phyloP scores from a whole-genome alignment of 2,888 invertebrate genomes.

The Ophonus ardosiacus region DNA sequence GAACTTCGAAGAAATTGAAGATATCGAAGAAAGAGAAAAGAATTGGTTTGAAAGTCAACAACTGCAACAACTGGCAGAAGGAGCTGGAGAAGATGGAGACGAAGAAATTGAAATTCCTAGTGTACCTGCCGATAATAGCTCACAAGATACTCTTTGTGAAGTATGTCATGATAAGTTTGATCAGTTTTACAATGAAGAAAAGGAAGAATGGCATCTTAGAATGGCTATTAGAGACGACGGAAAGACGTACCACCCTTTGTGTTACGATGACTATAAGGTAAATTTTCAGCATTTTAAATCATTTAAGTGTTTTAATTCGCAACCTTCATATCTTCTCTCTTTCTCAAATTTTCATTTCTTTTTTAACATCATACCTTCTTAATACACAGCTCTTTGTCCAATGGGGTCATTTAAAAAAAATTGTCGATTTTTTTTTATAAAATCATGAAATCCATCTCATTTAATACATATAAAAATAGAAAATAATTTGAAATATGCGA shows the following conservation, averaged over 20 bases:
- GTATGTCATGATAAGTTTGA: slow-evolving; percentile 96
- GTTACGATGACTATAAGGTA: slow-evolving; percentile 92
- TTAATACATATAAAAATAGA: no score
- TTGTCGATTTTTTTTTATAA: no score
- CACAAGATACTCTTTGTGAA: slow-evolving; percentile 85
- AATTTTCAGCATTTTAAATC: slow-evolving; percentile 71
- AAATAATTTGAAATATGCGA: no score
- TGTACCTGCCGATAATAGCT: slow-evolving; percentile 83
- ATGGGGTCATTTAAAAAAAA: no score
- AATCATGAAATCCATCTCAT: no score
- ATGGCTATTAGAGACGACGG: slow-evolving; percentile 88
- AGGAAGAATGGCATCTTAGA: slow-evolving; percentile 97
- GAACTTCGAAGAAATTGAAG: slow-evolving; percentile 95
- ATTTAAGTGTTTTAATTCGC: no score
- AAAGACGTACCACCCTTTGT: slow-evolving; percentile 91
- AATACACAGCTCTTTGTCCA: no score
- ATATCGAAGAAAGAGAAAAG: slow-evolving; percentile 92
- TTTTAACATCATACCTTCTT: no score
- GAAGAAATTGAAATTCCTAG: slow-evolving; percentile 82
- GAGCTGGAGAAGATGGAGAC: slow-evolving; percentile 79
- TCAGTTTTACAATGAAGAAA: slow-evolving; percentile 97
- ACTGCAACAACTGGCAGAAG: slow-evolving; percentile 78
- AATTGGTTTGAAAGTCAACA: slow-evolving; percentile 91
- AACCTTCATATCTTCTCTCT: no score
- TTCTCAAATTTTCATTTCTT: no score